A percentile compares a stretch with the other conserved stretches of the same genome.
These are phyloP conservation scores for Caenorhabditis doughertyi DNA, from an alignment of 2,888 invertebrate species.

Conservation along the genomic window DNA sequence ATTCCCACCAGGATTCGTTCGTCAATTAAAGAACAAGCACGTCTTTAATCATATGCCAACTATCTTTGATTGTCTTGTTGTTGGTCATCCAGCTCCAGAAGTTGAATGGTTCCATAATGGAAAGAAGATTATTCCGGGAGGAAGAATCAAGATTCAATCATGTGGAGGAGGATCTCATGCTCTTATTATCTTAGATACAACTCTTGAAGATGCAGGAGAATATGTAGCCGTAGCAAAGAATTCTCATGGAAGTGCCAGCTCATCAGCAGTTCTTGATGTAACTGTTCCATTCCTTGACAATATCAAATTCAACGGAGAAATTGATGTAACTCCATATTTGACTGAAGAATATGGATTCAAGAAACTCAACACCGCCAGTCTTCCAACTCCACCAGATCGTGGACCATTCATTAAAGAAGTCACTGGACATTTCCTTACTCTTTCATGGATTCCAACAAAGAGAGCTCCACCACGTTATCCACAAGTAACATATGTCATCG, in stretches of 20 bases:
- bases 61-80: constrained; percentile 83
- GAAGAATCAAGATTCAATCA: constrained; percentile 83
- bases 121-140: constrained; percentile 83
- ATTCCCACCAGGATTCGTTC: constrained; percentile 83
- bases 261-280: constrained; percentile 81
- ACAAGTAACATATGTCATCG: constrained; percentile 95
- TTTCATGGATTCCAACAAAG: constrained; percentile 95
- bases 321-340: constrained; percentile 81
- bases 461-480: constrained; percentile 90
- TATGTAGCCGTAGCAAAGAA: constrained; percentile 82
- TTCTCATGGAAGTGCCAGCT: constrained; percentile 79
- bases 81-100: constrained; percentile 80
- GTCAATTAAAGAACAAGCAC: constrained; percentile 83
- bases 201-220: constrained; percentile 81
- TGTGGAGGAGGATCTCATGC: constrained; percentile 82
- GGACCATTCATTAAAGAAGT: constrained; percentile 94
- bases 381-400: constrained; percentile 92
- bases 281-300: constrained; percentile 81
- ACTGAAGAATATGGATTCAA: constrained; percentile 83
- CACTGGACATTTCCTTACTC: constrained; percentile 91
- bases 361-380: constrained; percentile 82
- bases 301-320: constrained; percentile 81
- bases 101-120: constrained; percentile 84
- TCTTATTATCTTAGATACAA: constrained; percentile 80
- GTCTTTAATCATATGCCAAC: constrained; percentile 82